A percentile compares a stretch with the other conserved stretches of the same genome.
Conservation (phyloP, 2,113 vertebrate species). For the Desmodus rotundus region DNA sequence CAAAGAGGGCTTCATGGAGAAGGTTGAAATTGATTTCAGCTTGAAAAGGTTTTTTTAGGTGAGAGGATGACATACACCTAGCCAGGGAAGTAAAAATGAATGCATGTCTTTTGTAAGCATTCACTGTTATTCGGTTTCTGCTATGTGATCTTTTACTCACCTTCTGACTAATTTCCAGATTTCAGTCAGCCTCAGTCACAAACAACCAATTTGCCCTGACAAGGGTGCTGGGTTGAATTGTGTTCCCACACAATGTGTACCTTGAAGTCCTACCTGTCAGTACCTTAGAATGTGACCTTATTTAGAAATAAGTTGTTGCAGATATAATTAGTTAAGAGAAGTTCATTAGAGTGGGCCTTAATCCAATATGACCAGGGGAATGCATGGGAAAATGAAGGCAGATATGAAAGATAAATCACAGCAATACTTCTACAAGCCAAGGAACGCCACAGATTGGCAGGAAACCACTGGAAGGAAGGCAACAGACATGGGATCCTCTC, state of each 20-base stretch:
- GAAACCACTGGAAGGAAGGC: not conserved
- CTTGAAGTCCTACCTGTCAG: not conserved
- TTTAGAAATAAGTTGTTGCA: not conserved
- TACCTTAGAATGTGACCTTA: not conserved
- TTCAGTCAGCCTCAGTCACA: not conserved
- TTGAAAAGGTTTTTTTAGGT: not conserved
- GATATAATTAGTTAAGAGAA: not conserved
- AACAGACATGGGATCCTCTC: not conserved
- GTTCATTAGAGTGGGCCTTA: not conserved
- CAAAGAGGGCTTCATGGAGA: not conserved
- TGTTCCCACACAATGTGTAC: not conserved
- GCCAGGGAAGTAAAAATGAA: not conserved
- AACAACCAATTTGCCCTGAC: not conserved
- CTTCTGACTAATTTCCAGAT: not conserved
- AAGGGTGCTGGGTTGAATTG: not conserved
- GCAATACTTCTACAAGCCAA: not conserved
- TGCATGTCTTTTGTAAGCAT: not conserved
- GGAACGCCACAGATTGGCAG: not conserved
- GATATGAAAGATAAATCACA: not conserved
- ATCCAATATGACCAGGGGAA: not conserved
- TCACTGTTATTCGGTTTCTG: not conserved
- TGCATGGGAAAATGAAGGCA: not conserved
- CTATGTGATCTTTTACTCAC: not conserved
- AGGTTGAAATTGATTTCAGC: not conserved
- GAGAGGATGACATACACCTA: not conserved